Evolutionary conservation across 1,140 invertebrate species (phyloP), one percentile per base, ranked within the genome.

Genomic region (Amyelois transitella): DNA sequence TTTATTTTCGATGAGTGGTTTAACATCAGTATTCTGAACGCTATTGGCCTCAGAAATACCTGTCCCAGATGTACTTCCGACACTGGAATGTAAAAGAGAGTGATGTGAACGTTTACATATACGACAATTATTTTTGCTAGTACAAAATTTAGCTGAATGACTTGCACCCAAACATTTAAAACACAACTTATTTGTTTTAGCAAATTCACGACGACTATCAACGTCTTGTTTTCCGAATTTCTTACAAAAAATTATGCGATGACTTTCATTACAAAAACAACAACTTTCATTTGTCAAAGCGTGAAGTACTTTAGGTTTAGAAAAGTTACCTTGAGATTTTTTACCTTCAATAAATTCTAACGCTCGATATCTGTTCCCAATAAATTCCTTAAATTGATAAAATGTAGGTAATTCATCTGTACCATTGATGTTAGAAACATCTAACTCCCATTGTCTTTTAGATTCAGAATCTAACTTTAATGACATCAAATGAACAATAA

Each of bases 161-260:
- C 58, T 59, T 8, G 8, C 7, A 53, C 60, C 54, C 8, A 70
- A 51, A 49, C 67, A 68, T 50, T 68, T 73, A 55, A 61, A 69
- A 44, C 63, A 69, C 43, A 69, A 58, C 44, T 18, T 48, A 19
- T 58, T 48, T 21, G 58, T 43, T 54, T 62, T 59, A 8, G 62
- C 60, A 63, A 63, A 69, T 18, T 59, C 38, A 44, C 58, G 55
- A 32, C 61, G 58, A 28, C 55, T 28, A 14, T 63, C 51, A 21
- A 51, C 38, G 57, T 59, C 22, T 38, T 55, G 19, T 43, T 59
- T 57, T 10, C 18, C 21, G 57, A 69, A 66, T 51, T 60, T 53
- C 14, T 63, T 61, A 58, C 66, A 69, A 45, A 59, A 47, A 18
- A 14, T 6, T 8, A 64, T 18, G 49, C 60, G 61, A 55, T 66